Evolutionary conservation across 2,113 vertebrate species (phyloP), one percentile per base, ranked within the genome.

Genomic region (Oreochromis aureus): DNA sequence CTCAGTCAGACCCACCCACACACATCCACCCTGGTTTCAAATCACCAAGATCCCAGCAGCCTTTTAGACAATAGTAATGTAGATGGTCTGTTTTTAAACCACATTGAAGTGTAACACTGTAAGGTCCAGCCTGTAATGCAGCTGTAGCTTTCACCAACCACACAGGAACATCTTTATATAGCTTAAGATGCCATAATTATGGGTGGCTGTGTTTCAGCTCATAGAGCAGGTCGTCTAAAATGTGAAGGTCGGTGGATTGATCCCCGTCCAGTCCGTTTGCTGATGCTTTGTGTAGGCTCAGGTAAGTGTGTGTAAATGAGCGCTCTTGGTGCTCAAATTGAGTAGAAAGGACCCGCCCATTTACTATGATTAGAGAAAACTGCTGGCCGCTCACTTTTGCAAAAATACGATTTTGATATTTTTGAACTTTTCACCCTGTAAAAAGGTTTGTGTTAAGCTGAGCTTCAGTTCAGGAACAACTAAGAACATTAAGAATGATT

Each of bases 11-110:
- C 19, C 61, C 2, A 0, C 58, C 30, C 58, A 32, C 58, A 61
- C 30, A 61, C 16, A 55, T 61, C 58, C 15, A 61, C 27, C 30
- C 9, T 4, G 16, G 30, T 34, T 34, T 63, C 59, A 63, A 63
- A 63, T 34, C 59, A 63, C 30, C 30, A 63, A 63, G 59, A 6
- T 13, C 34, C 16, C 39, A 46, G 13, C 13, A 46, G n/a, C 13
- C 66, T 27, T 73, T 44, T 46, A 46, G 22, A 24, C 66, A 73
- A 73, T 0, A 46, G 0, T 73, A 73, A 73, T 73, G 3, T 2
- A 73, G 13, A 18, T 46, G 1, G 9, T 46, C 22, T 46, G 39
- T 46, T 44, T 71, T 71, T 16, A 71, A 71, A 44, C n/a, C 39
- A 71, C n/a, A 22, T 13, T 66, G 10, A 66, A 41, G 4, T 24